Conservation (phyloP, 2,888 invertebrate genomes). For the Petrolisthes cinctipes region DNA sequence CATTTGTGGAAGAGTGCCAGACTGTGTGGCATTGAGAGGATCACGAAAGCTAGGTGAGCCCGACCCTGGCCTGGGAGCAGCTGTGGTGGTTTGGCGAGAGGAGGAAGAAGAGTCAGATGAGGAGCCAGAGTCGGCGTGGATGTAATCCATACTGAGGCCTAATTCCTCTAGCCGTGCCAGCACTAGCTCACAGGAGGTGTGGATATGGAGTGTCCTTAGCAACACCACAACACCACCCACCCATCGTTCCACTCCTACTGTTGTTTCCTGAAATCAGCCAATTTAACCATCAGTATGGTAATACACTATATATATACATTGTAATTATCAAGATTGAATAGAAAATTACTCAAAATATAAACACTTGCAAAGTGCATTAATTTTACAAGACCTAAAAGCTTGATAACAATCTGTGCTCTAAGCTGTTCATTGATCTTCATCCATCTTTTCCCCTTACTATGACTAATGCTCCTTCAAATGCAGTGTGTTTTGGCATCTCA, state of each 20-base stretch:
- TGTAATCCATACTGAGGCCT: constrained; percentile 68
- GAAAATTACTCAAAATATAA: too few relatives aligned
- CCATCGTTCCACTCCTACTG: constrained; percentile 76
- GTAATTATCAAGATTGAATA: too few relatives aligned
- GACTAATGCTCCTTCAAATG: too few relatives aligned
- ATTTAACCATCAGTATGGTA: too few relatives aligned
- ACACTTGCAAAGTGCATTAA: too few relatives aligned
- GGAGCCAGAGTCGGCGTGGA: constrained; percentile 30
- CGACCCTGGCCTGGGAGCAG: neutral
- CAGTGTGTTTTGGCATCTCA: too few relatives aligned
- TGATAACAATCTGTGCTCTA: too few relatives aligned
- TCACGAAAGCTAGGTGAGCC: constrained; percentile 69
- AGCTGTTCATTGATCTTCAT: too few relatives aligned
- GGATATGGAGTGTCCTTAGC: constrained; percentile 75
- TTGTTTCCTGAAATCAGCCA: constrained; percentile 71
- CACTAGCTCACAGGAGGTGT: constrained; percentile 75
- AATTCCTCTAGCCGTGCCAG: constrained; percentile 74
- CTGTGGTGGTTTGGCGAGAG: constrained; percentile 10
- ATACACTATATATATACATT: too few relatives aligned
- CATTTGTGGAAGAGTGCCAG: constrained; percentile 74
- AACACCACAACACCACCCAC: constrained; percentile 77
- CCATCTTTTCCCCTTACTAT: too few relatives aligned
- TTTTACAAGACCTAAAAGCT: too few relatives aligned
- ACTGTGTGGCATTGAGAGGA: constrained; percentile 68
- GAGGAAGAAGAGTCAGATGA: constrained; percentile 12